These are phyloP conservation scores for Plotosus lineatus DNA, from an alignment of 2,113 vertebrate species.

Conservation along the genomic window DNA sequence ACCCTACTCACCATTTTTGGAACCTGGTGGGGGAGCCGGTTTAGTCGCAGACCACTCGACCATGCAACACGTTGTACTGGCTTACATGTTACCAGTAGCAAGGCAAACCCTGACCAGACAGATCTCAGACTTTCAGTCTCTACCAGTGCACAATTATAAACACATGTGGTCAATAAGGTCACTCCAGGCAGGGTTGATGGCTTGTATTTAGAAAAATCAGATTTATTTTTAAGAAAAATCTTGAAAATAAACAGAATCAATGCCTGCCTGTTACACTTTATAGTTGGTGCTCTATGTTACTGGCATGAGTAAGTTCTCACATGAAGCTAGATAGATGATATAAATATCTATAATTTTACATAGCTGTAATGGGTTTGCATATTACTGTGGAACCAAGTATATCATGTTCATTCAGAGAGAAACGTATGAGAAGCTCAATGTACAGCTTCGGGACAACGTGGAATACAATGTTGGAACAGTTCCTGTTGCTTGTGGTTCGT, in stretches of 20 bases:
- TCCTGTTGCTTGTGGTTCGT: background rate
- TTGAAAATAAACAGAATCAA: background rate
- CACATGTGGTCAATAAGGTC: no score
- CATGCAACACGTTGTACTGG: no score
- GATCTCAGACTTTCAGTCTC: no score
- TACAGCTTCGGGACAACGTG: background rate
- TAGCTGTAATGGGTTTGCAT: conserved; percentile 4
- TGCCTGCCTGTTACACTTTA: background rate
- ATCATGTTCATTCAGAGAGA: background rate
- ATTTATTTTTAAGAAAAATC: no score
- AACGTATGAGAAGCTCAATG: background rate
- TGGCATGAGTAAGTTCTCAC: background rate
- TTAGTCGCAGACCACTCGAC: no score
- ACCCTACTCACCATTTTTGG: no score
- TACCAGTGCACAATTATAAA: no score
- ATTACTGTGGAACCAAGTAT: background rate
- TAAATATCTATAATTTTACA: background rate
- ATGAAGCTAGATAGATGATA: background rate
- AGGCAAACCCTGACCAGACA: no score
- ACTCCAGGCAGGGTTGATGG: no score
- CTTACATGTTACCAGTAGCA: no score
- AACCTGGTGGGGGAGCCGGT: no score
- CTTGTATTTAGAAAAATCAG: no score
- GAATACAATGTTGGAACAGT: background rate
- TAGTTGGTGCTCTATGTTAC: background rate